These are phyloP conservation scores for Congeria kusceri DNA, from an alignment of 2,888 invertebrate species.

Conservation along the genomic window DNA sequence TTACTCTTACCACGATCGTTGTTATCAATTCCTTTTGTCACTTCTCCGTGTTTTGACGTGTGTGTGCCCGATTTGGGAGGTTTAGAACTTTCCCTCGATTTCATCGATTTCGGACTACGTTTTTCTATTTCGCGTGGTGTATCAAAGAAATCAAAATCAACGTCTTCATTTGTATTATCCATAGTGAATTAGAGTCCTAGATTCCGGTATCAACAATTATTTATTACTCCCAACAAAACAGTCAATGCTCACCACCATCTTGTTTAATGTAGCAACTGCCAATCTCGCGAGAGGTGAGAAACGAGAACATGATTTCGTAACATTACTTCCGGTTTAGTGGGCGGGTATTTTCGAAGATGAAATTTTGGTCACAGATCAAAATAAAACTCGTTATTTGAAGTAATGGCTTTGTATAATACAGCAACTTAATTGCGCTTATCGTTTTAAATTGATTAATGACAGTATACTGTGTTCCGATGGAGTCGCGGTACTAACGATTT, in stretches of 20 bases:
- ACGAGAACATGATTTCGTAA: constrained; percentile 13
- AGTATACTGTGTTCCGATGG: no score
- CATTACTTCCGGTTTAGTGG: constrained; percentile 26
- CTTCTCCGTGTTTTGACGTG: constrained; percentile 5
- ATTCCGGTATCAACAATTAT: no score
- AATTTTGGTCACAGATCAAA: not conserved
- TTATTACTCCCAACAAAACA: not conserved
- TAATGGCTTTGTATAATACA: not conserved
- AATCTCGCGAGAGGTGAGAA: constrained; percentile 65
- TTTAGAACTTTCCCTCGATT: constrained; percentile 14
- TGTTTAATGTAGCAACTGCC: constrained; percentile 77
- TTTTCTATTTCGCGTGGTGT: constrained; percentile 59
- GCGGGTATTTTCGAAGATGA: constrained; percentile 20
- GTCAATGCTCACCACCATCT: constrained; percentile 6
- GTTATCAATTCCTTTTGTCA: constrained; percentile 8
- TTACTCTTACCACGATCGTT: not conserved
- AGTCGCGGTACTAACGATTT: no score
- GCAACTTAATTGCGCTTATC: no score
- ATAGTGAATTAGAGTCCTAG: no score
- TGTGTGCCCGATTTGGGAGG: constrained; percentile 11
- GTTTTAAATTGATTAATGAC: no score
- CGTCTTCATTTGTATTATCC: constrained; percentile 37
- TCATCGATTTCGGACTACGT: constrained; percentile 26
- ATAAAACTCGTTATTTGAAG: not conserved
- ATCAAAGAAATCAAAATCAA: constrained; percentile 78